Evolutionary conservation across 2,113 vertebrate species (phyloP).

Genomic region (Xenus cinereus): DNA sequence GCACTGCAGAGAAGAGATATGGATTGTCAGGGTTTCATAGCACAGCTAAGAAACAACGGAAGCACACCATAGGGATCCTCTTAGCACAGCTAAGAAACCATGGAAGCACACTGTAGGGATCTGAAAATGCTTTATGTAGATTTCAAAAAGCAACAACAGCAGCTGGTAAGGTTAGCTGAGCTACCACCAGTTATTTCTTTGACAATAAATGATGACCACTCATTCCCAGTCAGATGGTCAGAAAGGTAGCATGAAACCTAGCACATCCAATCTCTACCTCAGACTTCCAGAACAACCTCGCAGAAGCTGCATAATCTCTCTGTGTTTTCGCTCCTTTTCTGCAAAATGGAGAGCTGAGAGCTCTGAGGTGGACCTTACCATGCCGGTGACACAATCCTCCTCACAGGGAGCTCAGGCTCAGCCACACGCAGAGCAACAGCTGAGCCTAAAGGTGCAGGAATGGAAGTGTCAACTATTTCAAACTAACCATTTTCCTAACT

Average conservation of each 20-base stretch:
- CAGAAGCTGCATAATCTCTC: not conserved
- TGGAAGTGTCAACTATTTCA: not conserved
- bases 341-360: not conserved
- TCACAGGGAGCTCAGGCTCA: not conserved
- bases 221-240: not conserved
- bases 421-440: not conserved
- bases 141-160: not conserved
- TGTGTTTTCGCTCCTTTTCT: not conserved
- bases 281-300: not conserved
- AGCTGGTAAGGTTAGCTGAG: not conserved
- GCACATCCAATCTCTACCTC: not conserved
- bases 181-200: not conserved
- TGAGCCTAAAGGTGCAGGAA: not conserved
- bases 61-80: not conserved
- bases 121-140: not conserved
- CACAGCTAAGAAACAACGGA: not conserved
- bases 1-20: not conserved
- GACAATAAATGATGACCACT: not conserved
- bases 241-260: not conserved
- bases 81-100: not conserved
- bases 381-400: not conserved
- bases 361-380: accelerated
- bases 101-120: not conserved
- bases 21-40: not conserved
- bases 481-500: not conserved